A percentile compares a stretch with the other conserved stretches of the same genome.
phyloP scores from a whole-genome alignment of 2,113 vertebrate species.

The Diadophis punctatus region DNA sequence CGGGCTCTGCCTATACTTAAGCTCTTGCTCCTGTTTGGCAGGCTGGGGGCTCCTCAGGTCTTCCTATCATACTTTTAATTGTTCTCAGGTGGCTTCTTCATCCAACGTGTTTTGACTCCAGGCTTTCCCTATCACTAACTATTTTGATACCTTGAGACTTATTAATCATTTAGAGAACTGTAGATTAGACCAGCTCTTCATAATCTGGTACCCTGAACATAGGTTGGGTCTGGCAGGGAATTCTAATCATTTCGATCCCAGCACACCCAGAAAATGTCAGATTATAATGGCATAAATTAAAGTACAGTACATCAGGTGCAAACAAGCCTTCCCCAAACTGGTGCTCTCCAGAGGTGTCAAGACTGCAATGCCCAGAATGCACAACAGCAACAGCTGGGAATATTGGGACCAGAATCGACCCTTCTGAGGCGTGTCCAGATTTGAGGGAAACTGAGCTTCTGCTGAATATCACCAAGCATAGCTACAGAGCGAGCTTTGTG shows the following conservation, averaged over 20 bases:
- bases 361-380: neutral
- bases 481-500: neutral
- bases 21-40: neutral
- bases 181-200: neutral
- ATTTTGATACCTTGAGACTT: neutral
- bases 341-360: neutral
- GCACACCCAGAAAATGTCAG: neutral
- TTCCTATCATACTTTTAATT: neutral
- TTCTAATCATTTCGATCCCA: neutral
- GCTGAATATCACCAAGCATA: neutral
- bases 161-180: neutral
- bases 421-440: neutral
- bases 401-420: neutral
- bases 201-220: neutral
- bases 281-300: neutral
- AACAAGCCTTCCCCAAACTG: neutral
- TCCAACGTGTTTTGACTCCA: neutral
- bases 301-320: neutral
- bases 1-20: neutral
- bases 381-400: neutral
- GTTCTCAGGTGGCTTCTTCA: neutral
- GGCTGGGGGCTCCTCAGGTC: neutral
- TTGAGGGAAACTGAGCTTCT: neutral
- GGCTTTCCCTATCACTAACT: neutral
- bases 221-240: neutral